These are phyloP conservation scores for Antheraea mylitta DNA, from an alignment of 1,140 invertebrate species.

Conservation along the genomic window DNA sequence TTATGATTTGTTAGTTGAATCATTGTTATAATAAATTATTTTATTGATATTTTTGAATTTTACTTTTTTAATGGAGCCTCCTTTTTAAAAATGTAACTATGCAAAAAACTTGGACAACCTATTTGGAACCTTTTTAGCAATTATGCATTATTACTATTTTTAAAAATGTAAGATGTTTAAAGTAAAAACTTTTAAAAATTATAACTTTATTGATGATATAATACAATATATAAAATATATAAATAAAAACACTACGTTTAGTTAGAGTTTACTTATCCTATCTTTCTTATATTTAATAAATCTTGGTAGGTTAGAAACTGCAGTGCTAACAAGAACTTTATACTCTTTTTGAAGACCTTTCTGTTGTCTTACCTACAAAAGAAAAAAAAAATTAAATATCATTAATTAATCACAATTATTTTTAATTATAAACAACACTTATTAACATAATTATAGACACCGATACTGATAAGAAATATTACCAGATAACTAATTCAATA, in stretches of 20 bases:
- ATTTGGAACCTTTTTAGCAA: no score
- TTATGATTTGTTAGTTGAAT: not conserved
- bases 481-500: no score
- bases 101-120: no score
- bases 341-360: conserved; percentile 83
- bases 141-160: no score
- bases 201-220: not conserved
- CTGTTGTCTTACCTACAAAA: conserved; percentile 81
- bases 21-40: not conserved
- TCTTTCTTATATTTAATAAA: conserved; percentile 85
- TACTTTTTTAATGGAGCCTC: not conserved
- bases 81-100: no score
- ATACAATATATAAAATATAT: not conserved
- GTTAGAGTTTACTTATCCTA: conserved; percentile 52
- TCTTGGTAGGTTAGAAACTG: conserved; percentile 83
- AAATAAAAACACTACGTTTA: conserved; percentile 2
- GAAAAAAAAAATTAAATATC: not conserved
- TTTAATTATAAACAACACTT: no score
- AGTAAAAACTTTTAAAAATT: not conserved
- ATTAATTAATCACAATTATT: no score
- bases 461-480: no score
- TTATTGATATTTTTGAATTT: not conserved
- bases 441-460: no score
- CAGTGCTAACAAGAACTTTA: conserved; percentile 83
- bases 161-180: not conserved